Base-by-base conservation (phyloP, 1,140 invertebrate genomes). In the Philopotamus ludificatus region DNA sequence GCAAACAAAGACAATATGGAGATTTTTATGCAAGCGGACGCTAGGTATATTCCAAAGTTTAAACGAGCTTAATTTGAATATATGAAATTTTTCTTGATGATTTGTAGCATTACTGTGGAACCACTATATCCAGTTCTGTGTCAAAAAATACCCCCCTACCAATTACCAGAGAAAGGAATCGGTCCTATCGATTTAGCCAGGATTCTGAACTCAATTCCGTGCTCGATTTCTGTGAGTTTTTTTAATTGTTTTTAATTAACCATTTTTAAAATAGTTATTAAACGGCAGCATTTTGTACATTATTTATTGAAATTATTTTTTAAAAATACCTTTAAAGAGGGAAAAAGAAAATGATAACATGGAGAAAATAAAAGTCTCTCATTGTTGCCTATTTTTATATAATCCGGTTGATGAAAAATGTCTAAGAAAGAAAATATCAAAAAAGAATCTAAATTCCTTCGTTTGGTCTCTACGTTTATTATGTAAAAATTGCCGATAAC, bases 21-120 rank as follows among this genome's bases (percentile, higher is more conserved):
- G 22, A n/a, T n/a, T 67, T 98, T 98, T 73, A 86, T 97, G 79
- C 93, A 96, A 77, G 94, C 94, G n/a, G 94, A 98, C 81, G 92
- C 91, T 12, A 92, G 89, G 93, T 94, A 80, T 73, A 7, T 16
- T 7, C 18, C 7, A 7, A 49, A 7, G 7, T 16, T n/a, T n/a
- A 8, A 7, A 20, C 16, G 16, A 8, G 12, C 7, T 49, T 7
- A 49, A 8, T n/a, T 16, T 49, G 12, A 21, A 3, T 51, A 21
- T 3, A 21, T 25, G 10, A 2, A 44, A 44, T 44, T 12, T n/a
- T 49, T 66, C 42, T 59, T 68, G 57, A n/a, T n/a, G 22, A 53
- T 71, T 75, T 82, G n/a, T n/a, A 96, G 94, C 74, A 87, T 97
- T 72, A 92, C 91, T 1, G 87, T 97, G 8, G 93, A 97, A 74